Percentiles rank a stretch among this genome's conserved stretches.
These are phyloP conservation scores for Penaeus japonicus DNA, from an alignment of 1,140 invertebrate genomes.

Conservation along the genomic window DNA sequence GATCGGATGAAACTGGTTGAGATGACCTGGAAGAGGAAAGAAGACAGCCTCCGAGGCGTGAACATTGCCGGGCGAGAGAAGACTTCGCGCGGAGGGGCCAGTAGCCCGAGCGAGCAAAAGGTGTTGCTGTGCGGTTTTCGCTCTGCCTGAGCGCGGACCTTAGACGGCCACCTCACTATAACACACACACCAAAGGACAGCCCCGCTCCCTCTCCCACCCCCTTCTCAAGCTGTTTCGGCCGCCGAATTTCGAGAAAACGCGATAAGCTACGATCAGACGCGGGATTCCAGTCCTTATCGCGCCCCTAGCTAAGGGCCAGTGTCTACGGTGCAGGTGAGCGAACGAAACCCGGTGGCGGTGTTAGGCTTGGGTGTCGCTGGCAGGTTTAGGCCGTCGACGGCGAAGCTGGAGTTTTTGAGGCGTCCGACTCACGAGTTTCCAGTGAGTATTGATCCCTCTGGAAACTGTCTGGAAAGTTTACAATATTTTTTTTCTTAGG, in stretches of 20 bases:
- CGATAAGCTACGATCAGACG: not conserved
- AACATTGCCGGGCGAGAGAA: too few species aligned
- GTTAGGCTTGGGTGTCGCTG: not conserved
- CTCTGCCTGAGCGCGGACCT: not conserved
- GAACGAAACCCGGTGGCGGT: slow-evolving; percentile 18
- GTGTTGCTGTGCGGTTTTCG: too few species aligned
- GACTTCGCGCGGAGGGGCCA: too few species aligned
- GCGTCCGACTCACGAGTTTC: slow-evolving; percentile 47
- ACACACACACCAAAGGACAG: not conserved
- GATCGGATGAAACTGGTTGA: too few species aligned
- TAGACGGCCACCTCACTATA: slow-evolving; percentile 2
- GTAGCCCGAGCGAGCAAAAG: too few species aligned
- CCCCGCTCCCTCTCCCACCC: too few species aligned
- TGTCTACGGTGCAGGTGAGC: not conserved
- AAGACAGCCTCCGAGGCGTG: too few species aligned
- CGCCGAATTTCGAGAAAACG: not conserved
- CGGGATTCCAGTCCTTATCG: not conserved
- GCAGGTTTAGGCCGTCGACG: slow-evolving; percentile 11
- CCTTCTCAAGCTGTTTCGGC: too few species aligned
- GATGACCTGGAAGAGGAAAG: too few species aligned
- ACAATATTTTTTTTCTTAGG: slow-evolving; percentile 54
- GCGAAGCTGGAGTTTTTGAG: slow-evolving; percentile 34
- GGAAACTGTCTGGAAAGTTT: slow-evolving; percentile 55
- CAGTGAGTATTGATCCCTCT: slow-evolving; percentile 53
- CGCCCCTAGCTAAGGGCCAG: not conserved